Percentiles rank a stretch among this genome's conserved stretches.
Evolutionary conservation across 2,888 invertebrate species (phyloP).

Genomic region (Dione vanillae): DNA sequence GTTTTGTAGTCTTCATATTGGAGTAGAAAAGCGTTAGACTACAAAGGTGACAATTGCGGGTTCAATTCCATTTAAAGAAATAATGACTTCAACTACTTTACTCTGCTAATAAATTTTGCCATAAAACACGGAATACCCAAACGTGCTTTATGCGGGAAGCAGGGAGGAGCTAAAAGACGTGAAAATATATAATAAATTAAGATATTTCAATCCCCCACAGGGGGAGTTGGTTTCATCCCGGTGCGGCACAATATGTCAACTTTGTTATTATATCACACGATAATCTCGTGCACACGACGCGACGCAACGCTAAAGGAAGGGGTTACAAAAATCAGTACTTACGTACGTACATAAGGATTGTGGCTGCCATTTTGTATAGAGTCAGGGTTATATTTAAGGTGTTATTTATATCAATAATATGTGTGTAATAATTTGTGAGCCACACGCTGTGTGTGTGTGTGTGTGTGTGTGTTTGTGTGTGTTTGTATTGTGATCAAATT

Average conservation of each 20-base stretch:
- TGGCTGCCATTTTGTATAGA: not conserved
- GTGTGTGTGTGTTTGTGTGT: no score
- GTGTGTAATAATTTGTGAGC: no score
- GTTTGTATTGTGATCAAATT: no score
- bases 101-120: no score
- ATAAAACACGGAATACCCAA: no score
- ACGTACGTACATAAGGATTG: conserved; percentile 1
- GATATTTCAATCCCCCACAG: not conserved
- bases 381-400: not conserved
- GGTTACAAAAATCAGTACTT: conserved; percentile 9
- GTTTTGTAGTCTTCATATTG: not conserved
- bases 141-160: not conserved
- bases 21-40: not conserved
- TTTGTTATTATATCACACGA: conserved; percentile 1
- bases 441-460: no score
- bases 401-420: not conserved
- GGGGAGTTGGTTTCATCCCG: not conserved
- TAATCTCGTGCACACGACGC: conserved; percentile 5
- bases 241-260: not conserved
- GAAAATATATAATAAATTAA: not conserved
- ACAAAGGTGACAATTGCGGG: not conserved
- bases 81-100: not conserved
- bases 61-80: not conserved
- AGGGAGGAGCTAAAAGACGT: not conserved
- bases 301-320: not conserved